A percentile compares a stretch with the other conserved stretches of the same genome.
These are phyloP conservation scores for Leptogaster cylindrica DNA, from an alignment of 2,888 invertebrate species.

Conservation along the genomic window DNA sequence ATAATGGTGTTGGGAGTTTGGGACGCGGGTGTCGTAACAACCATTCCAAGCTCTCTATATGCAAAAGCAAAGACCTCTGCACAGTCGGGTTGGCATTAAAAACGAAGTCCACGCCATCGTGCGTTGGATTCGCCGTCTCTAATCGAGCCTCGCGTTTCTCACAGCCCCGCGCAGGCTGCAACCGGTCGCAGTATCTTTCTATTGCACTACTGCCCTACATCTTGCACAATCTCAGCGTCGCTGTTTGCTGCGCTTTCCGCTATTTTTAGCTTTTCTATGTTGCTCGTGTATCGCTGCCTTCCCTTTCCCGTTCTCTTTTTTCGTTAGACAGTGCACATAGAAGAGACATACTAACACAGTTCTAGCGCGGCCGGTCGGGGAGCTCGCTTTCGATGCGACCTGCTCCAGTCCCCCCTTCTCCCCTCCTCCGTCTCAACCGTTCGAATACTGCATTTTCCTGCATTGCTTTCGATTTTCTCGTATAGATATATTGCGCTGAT, in stretches of 20 bases:
- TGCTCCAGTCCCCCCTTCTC: conserved; percentile 1
- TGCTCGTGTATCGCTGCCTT: conserved; percentile 17
- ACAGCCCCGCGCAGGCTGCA: not conserved
- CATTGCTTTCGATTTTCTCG: conserved; percentile 26
- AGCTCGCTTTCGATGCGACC: conserved; percentile 12
- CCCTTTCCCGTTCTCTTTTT: conserved; percentile 41
- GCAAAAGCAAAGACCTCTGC: conserved; percentile 27
- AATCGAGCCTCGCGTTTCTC: conserved; percentile 17
- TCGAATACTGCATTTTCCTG: conserved; percentile 19
- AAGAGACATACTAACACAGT: conserved; percentile 38
- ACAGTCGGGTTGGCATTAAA: conserved; percentile 11
- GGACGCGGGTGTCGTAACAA: conserved; percentile 1
- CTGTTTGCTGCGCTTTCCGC: conserved; percentile 22
- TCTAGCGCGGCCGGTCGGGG: conserved; percentile 8
- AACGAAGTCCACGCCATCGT: not conserved
- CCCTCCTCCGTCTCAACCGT: conserved; percentile 4
- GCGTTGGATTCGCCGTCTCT: conserved; percentile 9
- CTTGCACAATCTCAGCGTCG: conserved; percentile 42
- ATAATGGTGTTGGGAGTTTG: too few species aligned
- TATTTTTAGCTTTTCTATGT: conserved; percentile 32
- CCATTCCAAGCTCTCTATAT: not conserved
- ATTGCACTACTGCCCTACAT: conserved; percentile 44
- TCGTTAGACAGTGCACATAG: conserved; percentile 1
- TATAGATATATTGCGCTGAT: conserved; percentile 3
- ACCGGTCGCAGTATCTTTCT: conserved; percentile 28